phyloP scores from a whole-genome alignment of 2,797 vertebrate genomes.

The Chelmon rostratus region DNA sequence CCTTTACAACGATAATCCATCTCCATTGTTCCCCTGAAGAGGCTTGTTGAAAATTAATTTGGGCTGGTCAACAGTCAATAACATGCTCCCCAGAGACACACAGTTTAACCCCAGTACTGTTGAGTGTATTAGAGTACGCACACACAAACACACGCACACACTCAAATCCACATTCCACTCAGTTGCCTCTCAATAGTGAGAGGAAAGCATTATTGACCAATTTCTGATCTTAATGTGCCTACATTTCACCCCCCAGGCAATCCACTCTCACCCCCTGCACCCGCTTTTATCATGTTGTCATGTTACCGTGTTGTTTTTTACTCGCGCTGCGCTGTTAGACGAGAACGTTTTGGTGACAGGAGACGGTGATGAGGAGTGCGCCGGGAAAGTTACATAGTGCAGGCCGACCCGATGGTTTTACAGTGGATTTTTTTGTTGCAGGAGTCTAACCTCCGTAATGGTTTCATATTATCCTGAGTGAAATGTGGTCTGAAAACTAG shows the following conservation, averaged over 20 bases:
- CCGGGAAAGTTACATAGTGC: neutral
- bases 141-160: conserved; percentile 53
- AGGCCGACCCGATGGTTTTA: neutral
- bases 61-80: conserved; percentile 85
- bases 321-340: conserved; percentile 39
- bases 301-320: conserved; percentile 49
- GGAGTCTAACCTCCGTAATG: neutral
- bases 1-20: conserved; percentile 70
- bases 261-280: conserved; percentile 44
- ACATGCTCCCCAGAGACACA: conserved; percentile 72
- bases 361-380: neutral
- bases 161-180: conserved; percentile 67
- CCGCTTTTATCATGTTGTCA: conserved; percentile 47
- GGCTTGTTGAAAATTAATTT: conserved; percentile 87
- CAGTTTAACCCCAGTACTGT: conserved; percentile 73
- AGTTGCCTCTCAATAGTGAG: conserved; percentile 65
- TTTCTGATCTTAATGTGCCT: conserved; percentile 80
- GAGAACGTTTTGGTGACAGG: conserved; percentile 15
- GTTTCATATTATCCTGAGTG: neutral
- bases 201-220: conserved; percentile 83
- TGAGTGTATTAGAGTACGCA: conserved; percentile 50
- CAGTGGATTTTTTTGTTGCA: neutral
- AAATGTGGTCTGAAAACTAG: neutral
- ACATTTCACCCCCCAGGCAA: conserved; percentile 74
- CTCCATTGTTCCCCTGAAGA: conserved; percentile 82